A percentile compares a stretch with the other conserved stretches of the same genome.
phyloP scores from a whole-genome alignment of 92 coral and sea anemone species.

The Palythoa grandiflora region DNA sequence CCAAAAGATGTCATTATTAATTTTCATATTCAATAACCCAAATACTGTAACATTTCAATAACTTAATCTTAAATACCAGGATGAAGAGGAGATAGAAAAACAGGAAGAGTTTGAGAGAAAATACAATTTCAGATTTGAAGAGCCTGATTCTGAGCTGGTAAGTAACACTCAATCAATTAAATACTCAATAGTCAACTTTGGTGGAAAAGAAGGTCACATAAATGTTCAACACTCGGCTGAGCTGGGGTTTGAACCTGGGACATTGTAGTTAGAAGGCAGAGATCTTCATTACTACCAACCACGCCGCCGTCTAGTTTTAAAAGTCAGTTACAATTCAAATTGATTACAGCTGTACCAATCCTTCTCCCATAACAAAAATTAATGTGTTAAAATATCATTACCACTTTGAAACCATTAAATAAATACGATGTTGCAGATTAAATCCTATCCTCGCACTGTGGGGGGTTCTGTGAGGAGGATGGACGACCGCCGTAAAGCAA shows the following conservation, averaged over 20 bases:
- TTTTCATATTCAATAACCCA: not conserved
- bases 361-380: not conserved
- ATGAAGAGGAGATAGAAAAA: slow-evolving; percentile 85
- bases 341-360: too few species aligned
- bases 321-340: too few species aligned
- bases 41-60: too few species aligned
- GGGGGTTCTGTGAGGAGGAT: slow-evolving; percentile 88
- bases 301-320: too few species aligned
- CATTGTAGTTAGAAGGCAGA: too few species aligned
- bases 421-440: slow-evolving; percentile 64
- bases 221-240: too few species aligned
- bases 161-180: slow-evolving; percentile 8
- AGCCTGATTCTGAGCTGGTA: slow-evolving; percentile 95
- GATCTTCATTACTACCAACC: too few species aligned
- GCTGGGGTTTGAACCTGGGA: too few species aligned
- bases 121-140: slow-evolving; percentile 93
- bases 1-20: not conserved
- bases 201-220: too few species aligned
- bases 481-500: slow-evolving; percentile 87
- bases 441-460: slow-evolving; percentile 92
- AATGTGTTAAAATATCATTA: not conserved
- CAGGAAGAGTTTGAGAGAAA: slow-evolving; percentile 97
- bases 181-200: not conserved
- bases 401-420: not conserved
- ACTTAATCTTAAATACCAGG: slow-evolving; percentile 50